Evolutionary conservation across 1,140 invertebrate genomes (phyloP), one percentile per base, ranked within the genome.

Genomic region (Adelges cooleyi): DNA sequence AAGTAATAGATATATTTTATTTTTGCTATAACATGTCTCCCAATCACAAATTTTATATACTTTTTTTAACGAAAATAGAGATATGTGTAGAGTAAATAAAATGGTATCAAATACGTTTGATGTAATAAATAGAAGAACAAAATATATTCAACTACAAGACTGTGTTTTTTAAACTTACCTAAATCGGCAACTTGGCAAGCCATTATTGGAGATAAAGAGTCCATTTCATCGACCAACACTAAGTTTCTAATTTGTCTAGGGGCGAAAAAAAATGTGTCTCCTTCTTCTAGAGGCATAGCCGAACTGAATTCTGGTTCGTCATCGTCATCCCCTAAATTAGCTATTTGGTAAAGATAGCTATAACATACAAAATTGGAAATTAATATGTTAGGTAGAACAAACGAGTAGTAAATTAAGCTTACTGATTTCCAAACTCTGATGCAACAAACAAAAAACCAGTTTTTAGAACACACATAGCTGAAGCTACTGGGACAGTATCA

Each of bases 401-500:
- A 9, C 11, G 10, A 23, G 10, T 11, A 15, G 13, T 23, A 25
- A 8, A 13, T n/a, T 29, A 29, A 29, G 90, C 90, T 90, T 83
- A 97, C 91, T 99, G 97, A 78, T 99, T 99, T 69, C 96, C 97
- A 85, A 99, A 99, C 80, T 99, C 97, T 49, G 92, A 91, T 4
- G 95, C 95, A 9, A 98, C 90, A 79, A 99, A 99, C 0, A 99
- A 78, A 74, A 99, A 99, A 4, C 97, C 97, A 66, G 95, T 98
- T 75, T 98, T 98, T 6, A 99, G 76, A 22, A 99, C 95, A 80
- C 94, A 98, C 89, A 99, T 90, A 2, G 92, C 83, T 2, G 89
- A 83, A 0, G 96, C 92, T 4, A 97, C 91, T 17, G 97, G 94
- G 3, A 98, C 94, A 18, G 97, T 99, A 73, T 99, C 97, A 78